Percentiles rank a stretch among this genome's conserved stretches.
These are phyloP conservation scores for Piaya cayana DNA, from an alignment of 2,113 vertebrate genomes.

Conservation along the genomic window DNA sequence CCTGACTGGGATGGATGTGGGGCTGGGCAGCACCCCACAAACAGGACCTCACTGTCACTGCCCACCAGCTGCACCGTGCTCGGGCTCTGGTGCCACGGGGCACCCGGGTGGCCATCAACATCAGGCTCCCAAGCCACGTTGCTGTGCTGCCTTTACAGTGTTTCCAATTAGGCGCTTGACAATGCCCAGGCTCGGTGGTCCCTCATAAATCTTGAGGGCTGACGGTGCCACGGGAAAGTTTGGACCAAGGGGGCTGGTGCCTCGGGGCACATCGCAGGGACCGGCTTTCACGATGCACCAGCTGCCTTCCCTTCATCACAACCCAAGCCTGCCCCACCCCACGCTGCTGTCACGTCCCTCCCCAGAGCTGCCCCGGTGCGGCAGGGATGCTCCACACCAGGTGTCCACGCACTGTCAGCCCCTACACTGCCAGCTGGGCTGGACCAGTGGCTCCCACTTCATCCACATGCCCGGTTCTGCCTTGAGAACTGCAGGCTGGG, in stretches of 20 bases:
- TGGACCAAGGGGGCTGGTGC: neutral
- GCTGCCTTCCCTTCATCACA: fast-evolving
- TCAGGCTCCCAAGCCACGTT: fast-evolving
- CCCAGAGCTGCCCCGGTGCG: neutral
- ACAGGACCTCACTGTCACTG: fast-evolving
- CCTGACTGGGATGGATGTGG: fast-evolving
- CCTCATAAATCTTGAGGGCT: neutral
- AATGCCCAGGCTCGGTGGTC: conserved; percentile 41
- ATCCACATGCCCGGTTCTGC: fast-evolving
- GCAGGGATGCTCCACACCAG: neutral
- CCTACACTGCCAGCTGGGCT: fast-evolving
- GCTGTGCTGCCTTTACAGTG: neutral
- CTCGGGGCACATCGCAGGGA: fast-evolving
- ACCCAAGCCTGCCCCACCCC: neutral
- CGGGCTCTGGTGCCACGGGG: fast-evolving
- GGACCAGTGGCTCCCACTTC: fast-evolving
- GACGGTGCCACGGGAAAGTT: neutral
- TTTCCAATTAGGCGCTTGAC: conserved; percentile 49
- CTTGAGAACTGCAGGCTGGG: too few species aligned
- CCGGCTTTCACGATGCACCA: neutral
- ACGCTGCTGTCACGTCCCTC: fast-evolving
- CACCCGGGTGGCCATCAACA: neutral
- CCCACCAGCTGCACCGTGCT: fast-evolving
- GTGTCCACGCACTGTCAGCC: fast-evolving
- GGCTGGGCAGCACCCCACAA: neutral